A percentile compares a stretch with the other conserved stretches of the same genome.
Conservation (phyloP, 2,888 invertebrate genomes). For the Limenitis arthemis region DNA sequence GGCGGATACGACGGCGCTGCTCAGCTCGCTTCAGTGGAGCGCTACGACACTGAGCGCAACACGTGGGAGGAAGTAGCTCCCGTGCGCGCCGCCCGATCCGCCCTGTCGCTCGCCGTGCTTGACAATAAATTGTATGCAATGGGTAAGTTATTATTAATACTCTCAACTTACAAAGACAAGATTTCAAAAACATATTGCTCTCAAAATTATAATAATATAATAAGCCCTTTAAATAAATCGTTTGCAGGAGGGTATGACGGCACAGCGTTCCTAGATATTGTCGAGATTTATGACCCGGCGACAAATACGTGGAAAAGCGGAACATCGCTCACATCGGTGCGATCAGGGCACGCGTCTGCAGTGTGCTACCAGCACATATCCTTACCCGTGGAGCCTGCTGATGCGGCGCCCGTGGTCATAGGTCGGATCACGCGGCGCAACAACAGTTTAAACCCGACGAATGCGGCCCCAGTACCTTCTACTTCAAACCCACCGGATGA, state of each 20-base stretch:
- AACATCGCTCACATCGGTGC: slow-evolving; percentile 83
- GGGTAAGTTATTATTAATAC: slow-evolving; percentile 63
- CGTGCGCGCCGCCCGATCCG: slow-evolving; percentile 87
- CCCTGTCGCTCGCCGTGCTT: slow-evolving; percentile 88
- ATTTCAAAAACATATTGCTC: too few relatives aligned
- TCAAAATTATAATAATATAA: background rate
- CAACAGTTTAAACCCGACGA: too few relatives aligned
- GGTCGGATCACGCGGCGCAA: slow-evolving; percentile 21
- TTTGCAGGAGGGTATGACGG: slow-evolving; percentile 90
- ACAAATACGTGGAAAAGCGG: slow-evolving; percentile 84
- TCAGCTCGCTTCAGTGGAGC: slow-evolving; percentile 88
- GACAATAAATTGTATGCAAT: slow-evolving; percentile 92
- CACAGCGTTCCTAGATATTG: slow-evolving; percentile 84
- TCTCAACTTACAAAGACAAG: too few relatives aligned
- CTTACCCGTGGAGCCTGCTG: too few relatives aligned
- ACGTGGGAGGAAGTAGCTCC: slow-evolving; percentile 84
- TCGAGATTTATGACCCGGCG: slow-evolving; percentile 90
- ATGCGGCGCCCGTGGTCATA: slow-evolving; percentile 42
- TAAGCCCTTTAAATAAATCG: background rate
- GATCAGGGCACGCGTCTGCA: slow-evolving; percentile 94
- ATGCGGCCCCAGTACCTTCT: slow-evolving; percentile 4
- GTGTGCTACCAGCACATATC: slow-evolving; percentile 84
- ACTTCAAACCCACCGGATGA: slow-evolving; percentile 20
- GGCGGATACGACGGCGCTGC: slow-evolving; percentile 93
- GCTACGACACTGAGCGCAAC: slow-evolving; percentile 87